A percentile compares a stretch with the other conserved stretches of the same genome.
These are phyloP conservation scores for Elephantulus edwardii DNA, from an alignment of 2,113 vertebrate species.

Conservation along the genomic window DNA sequence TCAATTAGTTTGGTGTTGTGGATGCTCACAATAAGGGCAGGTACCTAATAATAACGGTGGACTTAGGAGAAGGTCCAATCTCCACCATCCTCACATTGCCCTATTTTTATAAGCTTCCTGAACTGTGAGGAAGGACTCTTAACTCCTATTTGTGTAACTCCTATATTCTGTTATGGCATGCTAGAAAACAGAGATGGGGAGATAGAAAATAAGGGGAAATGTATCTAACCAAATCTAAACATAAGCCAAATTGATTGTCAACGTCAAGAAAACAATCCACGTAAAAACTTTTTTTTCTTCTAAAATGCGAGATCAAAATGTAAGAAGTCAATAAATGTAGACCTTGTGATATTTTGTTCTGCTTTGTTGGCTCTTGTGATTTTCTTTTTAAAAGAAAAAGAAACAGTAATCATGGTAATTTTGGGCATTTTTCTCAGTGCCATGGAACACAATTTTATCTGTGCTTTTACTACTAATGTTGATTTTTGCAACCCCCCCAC, in stretches of 20 bases:
- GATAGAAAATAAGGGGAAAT: not conserved
- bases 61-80: too few species aligned
- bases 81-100: too few species aligned
- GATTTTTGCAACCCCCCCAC: not conserved
- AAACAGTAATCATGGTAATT: not conserved
- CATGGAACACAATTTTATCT: not conserved
- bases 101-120: too few species aligned
- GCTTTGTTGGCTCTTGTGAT: not conserved
- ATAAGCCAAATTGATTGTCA: too few species aligned
- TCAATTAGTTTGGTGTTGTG: too few species aligned
- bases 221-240: not conserved
- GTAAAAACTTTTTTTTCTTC: not conserved
- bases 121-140: too few species aligned
- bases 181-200: not conserved
- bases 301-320: not conserved
- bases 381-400: not conserved
- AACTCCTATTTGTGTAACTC: too few species aligned
- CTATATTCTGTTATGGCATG: too few species aligned
- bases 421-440: not conserved
- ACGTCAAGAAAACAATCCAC: not conserved
- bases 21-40: too few species aligned
- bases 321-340: not conserved
- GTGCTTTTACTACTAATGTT: not conserved
- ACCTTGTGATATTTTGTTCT: not conserved
- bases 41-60: too few species aligned